Conservation (phyloP, 2,113 vertebrate genomes). For the Phalacrocorax pelagicus region DNA sequence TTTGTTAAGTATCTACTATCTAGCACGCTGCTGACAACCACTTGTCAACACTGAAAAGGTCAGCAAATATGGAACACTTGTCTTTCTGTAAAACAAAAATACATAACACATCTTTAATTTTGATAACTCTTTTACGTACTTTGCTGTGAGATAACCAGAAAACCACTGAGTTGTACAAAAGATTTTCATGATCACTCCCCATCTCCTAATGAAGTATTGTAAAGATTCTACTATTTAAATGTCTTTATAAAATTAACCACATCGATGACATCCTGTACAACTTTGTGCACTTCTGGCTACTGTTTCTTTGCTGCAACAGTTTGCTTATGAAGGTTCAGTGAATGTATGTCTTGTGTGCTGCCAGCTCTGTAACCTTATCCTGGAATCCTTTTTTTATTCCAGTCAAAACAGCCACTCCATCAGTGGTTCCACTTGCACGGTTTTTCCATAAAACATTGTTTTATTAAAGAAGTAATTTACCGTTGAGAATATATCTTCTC, state of each 20-base stretch:
- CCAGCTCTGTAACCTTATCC: background rate
- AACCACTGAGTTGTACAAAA: background rate
- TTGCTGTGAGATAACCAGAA: background rate
- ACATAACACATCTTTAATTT: background rate
- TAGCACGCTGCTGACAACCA: background rate
- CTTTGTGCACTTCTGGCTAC: background rate
- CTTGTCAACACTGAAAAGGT: background rate
- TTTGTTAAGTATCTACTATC: background rate
- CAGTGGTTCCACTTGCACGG: background rate
- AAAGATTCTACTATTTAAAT: background rate
- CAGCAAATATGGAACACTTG: background rate
- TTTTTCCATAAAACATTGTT: background rate
- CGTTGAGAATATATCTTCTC: background rate
- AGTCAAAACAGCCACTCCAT: background rate
- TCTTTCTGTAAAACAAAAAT: background rate
- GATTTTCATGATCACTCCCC: background rate
- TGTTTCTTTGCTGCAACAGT: background rate
- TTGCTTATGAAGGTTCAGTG: background rate
- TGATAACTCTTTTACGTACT: background rate
- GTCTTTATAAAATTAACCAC: background rate
- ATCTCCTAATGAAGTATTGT: background rate
- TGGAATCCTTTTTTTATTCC: background rate
- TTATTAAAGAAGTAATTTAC: background rate
- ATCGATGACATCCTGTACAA: background rate
- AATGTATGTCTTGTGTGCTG: background rate